These are phyloP conservation scores for Plectrocnemia conspersa DNA, from an alignment of 1,140 invertebrate genomes.

Conservation along the genomic window DNA sequence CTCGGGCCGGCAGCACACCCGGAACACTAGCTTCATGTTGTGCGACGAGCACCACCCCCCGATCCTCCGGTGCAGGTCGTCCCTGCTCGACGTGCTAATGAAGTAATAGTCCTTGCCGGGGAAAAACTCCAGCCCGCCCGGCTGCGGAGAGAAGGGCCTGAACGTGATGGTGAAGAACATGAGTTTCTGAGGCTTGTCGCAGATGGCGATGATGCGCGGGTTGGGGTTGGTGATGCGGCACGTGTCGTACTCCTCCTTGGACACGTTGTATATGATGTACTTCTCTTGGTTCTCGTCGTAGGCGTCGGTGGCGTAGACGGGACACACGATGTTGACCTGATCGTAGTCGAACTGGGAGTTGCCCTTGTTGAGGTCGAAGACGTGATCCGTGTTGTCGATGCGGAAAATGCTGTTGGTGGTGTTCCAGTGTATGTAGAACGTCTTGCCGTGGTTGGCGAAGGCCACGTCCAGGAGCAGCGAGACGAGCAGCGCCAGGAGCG, in stretches of 20 bases:
- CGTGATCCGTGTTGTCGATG: constrained; percentile 96
- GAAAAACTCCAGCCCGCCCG: constrained; percentile 88
- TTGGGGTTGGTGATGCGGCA: constrained; percentile 92
- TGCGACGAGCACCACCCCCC: constrained; percentile 85
- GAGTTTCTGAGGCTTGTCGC: constrained; percentile 89
- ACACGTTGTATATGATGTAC: constrained; percentile 95
- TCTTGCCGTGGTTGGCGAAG: constrained; percentile 73
- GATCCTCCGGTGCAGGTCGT: constrained; percentile 84
- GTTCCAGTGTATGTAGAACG: constrained; percentile 82
- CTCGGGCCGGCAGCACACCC: constrained; percentile 78
- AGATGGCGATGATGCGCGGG: constrained; percentile 88
- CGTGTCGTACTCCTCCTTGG: constrained; percentile 92
- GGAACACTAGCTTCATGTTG: constrained; percentile 95
- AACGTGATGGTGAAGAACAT: constrained; percentile 97
- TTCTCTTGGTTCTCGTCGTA: constrained; percentile 88
- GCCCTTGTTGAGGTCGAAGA: constrained; percentile 93
- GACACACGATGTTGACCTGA: constrained; percentile 94
- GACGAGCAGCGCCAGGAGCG: constrained; percentile 53
- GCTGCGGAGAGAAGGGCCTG: constrained; percentile 91
- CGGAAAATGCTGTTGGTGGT: constrained; percentile 87
- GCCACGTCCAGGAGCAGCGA: constrained; percentile 75
- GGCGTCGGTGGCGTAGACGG: constrained; percentile 80
- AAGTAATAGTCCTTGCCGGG: constrained; percentile 95
- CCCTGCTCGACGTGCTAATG: constrained; percentile 88
- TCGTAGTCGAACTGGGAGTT: constrained; percentile 92